Conservation (phyloP, 1,140 invertebrate genomes). For the Drosophila tsacasi region DNA sequence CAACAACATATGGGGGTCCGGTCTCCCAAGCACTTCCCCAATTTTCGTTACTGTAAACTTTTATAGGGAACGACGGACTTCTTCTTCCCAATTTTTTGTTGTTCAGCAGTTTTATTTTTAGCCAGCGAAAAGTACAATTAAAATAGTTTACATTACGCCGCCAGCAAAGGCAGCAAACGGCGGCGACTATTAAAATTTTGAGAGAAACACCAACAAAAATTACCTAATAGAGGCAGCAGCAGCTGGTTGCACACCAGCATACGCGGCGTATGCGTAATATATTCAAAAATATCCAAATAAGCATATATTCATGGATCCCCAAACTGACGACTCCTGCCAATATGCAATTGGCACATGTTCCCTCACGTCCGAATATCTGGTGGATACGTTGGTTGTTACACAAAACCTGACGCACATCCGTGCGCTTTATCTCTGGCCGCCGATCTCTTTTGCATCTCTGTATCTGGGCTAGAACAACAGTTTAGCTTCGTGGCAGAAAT, state of each 20-base stretch:
- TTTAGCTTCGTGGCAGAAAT: constrained; percentile 34
- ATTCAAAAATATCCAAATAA: constrained; percentile 74
- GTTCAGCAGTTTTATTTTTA: constrained; percentile 61
- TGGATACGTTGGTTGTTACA: not conserved
- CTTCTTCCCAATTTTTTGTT: constrained; percentile 4
- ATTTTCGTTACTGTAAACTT: constrained; percentile 50
- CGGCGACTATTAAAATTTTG: constrained; percentile 68
- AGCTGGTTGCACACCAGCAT: constrained; percentile 53
- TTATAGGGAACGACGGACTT: constrained; percentile 39
- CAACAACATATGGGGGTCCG: constrained; percentile 19
- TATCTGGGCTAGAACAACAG: constrained; percentile 71
- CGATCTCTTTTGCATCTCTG: constrained; percentile 15
- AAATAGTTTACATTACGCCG: constrained; percentile 75
- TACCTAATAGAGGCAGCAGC: constrained; percentile 70
- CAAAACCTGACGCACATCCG: constrained; percentile 69
- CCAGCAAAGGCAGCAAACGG: constrained; percentile 7
- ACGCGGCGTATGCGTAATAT: constrained; percentile 74
- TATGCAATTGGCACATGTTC: constrained; percentile 69
- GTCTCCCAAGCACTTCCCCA: constrained; percentile 25
- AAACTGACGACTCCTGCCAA: constrained; percentile 53
- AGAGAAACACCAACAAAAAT: constrained; percentile 59
- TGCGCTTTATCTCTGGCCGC: constrained; percentile 15
- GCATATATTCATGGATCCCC: constrained; percentile 25
- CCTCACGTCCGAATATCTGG: not conserved
- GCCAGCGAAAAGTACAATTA: constrained; percentile 71